These are phyloP conservation scores for Hydrophis major DNA, from an alignment of 2,797 vertebrate genomes.

Conservation along the genomic window DNA sequence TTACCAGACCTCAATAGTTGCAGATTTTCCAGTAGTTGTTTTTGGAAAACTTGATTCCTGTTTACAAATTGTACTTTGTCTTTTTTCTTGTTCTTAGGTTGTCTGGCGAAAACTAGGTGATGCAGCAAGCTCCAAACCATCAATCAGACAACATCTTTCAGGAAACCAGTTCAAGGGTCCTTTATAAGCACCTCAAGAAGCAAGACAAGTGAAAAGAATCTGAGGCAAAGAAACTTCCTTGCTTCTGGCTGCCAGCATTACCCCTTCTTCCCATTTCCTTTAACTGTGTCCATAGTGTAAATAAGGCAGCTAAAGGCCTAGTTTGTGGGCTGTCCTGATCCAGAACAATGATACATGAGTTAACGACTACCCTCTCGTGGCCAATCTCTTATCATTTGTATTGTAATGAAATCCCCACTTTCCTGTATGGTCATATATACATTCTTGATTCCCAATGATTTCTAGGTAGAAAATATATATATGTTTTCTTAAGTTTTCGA, in stretches of 20 bases:
- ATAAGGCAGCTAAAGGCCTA: constrained; percentile 68
- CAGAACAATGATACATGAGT: constrained; percentile 59
- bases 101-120: constrained; percentile 97
- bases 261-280: constrained; percentile 11
- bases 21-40: neutral
- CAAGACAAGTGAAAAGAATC: constrained; percentile 40
- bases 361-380: constrained; percentile 48
- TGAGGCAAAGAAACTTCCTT: constrained; percentile 46
- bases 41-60: neutral
- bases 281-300: constrained; percentile 67
- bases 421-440: constrained; percentile 64
- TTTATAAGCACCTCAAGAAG: constrained; percentile 70
- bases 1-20: neutral
- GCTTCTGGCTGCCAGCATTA: constrained; percentile 45
- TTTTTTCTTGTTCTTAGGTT: constrained; percentile 74
- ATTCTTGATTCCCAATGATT: constrained; percentile 38
- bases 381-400: constrained; percentile 64
- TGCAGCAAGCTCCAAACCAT: constrained; percentile 91
- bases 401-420: constrained; percentile 62
- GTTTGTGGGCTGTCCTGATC: constrained; percentile 55
- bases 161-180: constrained; percentile 98
- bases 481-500: no score
- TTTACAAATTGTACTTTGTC: neutral
- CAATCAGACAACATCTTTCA: constrained; percentile 92
- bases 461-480: neutral